Evolutionary conservation across 1,140 invertebrate genomes (phyloP), one percentile per base, ranked within the genome.

Genomic region (Lasioglossum baleicum): DNA sequence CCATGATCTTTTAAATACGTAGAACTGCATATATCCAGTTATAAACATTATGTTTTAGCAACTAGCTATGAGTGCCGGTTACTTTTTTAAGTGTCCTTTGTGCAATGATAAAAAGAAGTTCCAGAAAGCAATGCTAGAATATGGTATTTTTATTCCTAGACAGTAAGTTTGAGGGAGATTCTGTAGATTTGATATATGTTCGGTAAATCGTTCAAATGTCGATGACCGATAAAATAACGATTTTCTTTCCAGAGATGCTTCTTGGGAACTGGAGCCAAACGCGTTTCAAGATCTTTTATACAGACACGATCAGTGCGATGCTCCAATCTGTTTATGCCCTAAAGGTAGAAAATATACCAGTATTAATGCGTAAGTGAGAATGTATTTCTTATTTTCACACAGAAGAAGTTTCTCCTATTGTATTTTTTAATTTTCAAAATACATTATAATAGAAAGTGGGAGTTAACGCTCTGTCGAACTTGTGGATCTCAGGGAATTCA

Each of bases 41-140:
- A 65, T 2, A 44, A 31, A 63, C 44, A 75, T 78, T 71, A 75
- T 87, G 94, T 88, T 89, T 78, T 87, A 95, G 94, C 93, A 93
- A 91, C 91, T 95, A 76, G 95, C 95, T 4, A 81, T 94, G 31
- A 95, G 94, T 91, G 94, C 95, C 60, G 95, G 95, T 0, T 95
- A 96, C 85, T 96, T 95, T 88, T 96, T 96, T 87, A 95, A 95
- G 83, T 96, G 95, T 88, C 95, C 95, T 8, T 83, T 96, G 3
- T 96, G 95, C 87, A 96, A 95, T 78, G 94, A 95, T 90, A 94
- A 94, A 80, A 88, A 91, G n/a, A 87, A 83, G 77, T 96, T 96
- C 90, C 92, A 94, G 83, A 85, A 89, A 56, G 94, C 94, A 63
- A 96, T 96, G 95, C 83, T 94, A 53, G 90, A 94, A 42, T 93